Conservation (phyloP, 2,888 invertebrate species). For the Kuschelorhynchus macadamiae region DNA sequence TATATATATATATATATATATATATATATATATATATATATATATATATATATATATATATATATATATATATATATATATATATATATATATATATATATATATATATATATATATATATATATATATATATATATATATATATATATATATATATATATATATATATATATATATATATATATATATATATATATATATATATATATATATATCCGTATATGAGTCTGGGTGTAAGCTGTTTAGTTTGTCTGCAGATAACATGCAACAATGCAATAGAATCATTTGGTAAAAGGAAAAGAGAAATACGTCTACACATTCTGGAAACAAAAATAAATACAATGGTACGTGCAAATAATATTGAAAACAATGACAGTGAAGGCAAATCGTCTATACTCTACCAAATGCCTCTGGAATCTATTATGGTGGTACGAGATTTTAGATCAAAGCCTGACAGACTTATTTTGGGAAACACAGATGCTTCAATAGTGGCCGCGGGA, state of each 20-base stretch:
- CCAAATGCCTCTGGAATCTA: constrained; percentile 72
- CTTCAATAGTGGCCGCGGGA: constrained; percentile 73
- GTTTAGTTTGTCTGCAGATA: constrained; percentile 62
- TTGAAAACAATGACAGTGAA: constrained; percentile 45
- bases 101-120: too few species aligned
- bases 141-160: too few species aligned
- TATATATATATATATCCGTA: too few species aligned
- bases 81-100: too few species aligned
- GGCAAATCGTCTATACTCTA: constrained; percentile 55
- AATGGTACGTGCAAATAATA: constrained; percentile 54
- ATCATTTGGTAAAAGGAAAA: constrained; percentile 64
- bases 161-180: too few species aligned
- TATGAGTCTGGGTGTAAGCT: too few species aligned
- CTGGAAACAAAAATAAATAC: constrained; percentile 57
- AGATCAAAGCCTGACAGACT: constrained; percentile 76
- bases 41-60: too few species aligned
- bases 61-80: too few species aligned
- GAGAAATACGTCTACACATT: constrained; percentile 54
- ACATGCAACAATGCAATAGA: constrained; percentile 67
- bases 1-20: too few species aligned
- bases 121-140: too few species aligned
- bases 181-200: too few species aligned
- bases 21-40: too few species aligned
- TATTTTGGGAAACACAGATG: constrained; percentile 74
- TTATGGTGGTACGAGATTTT: constrained; percentile 73